Conservation (phyloP, 2,113 vertebrate species). For the Fulmarus glacialis region DNA sequence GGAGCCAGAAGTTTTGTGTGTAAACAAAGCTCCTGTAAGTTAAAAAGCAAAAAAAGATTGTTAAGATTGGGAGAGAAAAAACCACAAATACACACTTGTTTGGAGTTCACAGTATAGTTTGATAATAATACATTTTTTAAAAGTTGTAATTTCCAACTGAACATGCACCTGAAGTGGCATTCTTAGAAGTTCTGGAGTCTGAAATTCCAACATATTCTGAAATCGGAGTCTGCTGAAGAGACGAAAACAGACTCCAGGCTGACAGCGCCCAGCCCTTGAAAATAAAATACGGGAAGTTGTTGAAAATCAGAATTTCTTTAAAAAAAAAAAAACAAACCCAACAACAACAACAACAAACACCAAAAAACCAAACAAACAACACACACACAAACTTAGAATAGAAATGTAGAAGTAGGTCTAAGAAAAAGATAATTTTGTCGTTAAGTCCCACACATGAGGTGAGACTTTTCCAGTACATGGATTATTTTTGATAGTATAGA, state of each 20-base stretch:
- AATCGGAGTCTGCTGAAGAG: constrained; percentile 91
- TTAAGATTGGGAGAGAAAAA: neutral
- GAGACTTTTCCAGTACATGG: neutral
- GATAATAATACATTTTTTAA: neutral
- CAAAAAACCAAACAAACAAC: too few relatives aligned
- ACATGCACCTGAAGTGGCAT: constrained; percentile 91
- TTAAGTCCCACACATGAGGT: neutral
- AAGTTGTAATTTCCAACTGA: neutral
- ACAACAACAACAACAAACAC: too few relatives aligned
- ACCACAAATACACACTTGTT: neutral
- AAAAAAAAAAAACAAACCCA: neutral
- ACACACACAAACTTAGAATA: neutral
- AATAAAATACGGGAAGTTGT: constrained; percentile 28
- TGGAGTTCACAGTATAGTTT: neutral
- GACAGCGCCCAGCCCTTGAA: constrained; percentile 91
- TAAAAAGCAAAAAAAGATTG: neutral
- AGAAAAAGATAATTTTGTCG: neutral
- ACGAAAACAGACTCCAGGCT: constrained; percentile 90
- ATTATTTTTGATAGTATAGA: neutral
- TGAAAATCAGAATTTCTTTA: neutral
- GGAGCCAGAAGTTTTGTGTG: constrained; percentile 93
- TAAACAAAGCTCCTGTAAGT: constrained; percentile 88
- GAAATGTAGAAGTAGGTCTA: neutral
- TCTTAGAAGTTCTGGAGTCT: constrained; percentile 91
- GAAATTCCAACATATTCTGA: constrained; percentile 92